Conservation (phyloP, 2,797 vertebrate species). For the Lindbergichthys nudifrons region DNA sequence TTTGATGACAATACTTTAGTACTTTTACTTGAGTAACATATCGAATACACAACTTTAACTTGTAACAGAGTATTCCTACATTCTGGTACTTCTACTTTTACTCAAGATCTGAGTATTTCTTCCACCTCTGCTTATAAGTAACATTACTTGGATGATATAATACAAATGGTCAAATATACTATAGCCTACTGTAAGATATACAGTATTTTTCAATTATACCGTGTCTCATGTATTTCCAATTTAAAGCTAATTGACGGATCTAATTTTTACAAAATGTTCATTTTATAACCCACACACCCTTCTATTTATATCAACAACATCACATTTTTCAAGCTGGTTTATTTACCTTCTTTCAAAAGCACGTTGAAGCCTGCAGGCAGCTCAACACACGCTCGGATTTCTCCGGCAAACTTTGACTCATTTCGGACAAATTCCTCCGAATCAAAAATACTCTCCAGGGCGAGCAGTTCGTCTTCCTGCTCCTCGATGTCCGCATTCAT, state of each 20-base stretch:
- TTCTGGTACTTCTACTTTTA: too few species aligned
- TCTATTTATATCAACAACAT: neutral
- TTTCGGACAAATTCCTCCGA: slow-evolving; percentile 87
- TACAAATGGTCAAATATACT: too few species aligned
- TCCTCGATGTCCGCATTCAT: slow-evolving; percentile 88
- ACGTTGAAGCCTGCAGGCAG: slow-evolving; percentile 86
- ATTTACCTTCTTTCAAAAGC: slow-evolving; percentile 83
- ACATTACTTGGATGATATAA: too few species aligned
- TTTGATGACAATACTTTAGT: too few species aligned
- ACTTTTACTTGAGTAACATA: too few species aligned
- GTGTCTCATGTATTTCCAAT: too few species aligned
- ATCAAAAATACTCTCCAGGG: slow-evolving; percentile 88
- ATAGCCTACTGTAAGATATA: too few species aligned
- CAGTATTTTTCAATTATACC: too few species aligned
- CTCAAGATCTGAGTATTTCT: too few species aligned
- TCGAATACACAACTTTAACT: too few species aligned
- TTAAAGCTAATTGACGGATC: neutral
- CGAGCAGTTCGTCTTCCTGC: slow-evolving; percentile 91
- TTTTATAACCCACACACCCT: neutral
- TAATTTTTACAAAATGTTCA: neutral
- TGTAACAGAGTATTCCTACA: too few species aligned
- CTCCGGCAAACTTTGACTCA: slow-evolving; percentile 85
- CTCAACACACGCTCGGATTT: slow-evolving; percentile 86
- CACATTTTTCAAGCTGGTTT: neutral
- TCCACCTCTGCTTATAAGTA: too few species aligned